Base-by-base conservation (phyloP, 2,113 vertebrate genomes). In the Grantiella picta region DNA sequence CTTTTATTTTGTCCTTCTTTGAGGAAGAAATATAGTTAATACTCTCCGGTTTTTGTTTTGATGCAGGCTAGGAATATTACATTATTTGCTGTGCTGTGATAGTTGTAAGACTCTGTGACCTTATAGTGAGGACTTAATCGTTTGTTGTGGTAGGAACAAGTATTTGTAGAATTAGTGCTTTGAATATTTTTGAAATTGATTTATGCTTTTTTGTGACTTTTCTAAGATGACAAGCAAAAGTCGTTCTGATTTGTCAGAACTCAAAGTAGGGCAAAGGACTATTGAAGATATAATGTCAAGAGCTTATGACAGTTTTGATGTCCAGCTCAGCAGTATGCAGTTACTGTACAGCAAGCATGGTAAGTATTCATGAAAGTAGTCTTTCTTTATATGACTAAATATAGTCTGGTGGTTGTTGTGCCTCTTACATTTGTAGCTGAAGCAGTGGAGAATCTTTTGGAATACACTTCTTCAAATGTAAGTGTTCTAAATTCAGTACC, bases 231-330 rank as follows among this genome's bases (percentile, higher is more conserved):
- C 97, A 84, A 99, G 99, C 98, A 98, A 98, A 98, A 98, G 96
- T 96, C 99, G 96, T 91, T 98, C 98, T 27, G 86, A 98, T 83
- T 96, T 99, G 80, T 98, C 99, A 42, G 97, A 98, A 93, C 96
- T 99, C 66, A 98, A 98, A 33, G 96, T 96, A 66, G 94, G 94
- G 80, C 98, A 97, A 82, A 98, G 97, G 75, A 98, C 97, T 69
- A 98, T 99, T 82, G 99, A 99, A 98, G 99, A 99, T 92, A 99
- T 99, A 97, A 99, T 99, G 98, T 98, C 97, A 71, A 98, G 98
- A 97, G 99, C 99, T 28, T 99, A 99, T 47, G 99, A 99, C 94
- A 98, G 97, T 86, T 99, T 99, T 93, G 99, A 99, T 78, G 47
- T 99, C 70, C 98, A 99, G 16, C 99, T 99, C 42, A 99, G 97